Percentiles rank a stretch among this genome's conserved stretches.
phyloP scores from a whole-genome alignment of 2,797 vertebrate genomes.

The Passerculus sandwichensis region DNA sequence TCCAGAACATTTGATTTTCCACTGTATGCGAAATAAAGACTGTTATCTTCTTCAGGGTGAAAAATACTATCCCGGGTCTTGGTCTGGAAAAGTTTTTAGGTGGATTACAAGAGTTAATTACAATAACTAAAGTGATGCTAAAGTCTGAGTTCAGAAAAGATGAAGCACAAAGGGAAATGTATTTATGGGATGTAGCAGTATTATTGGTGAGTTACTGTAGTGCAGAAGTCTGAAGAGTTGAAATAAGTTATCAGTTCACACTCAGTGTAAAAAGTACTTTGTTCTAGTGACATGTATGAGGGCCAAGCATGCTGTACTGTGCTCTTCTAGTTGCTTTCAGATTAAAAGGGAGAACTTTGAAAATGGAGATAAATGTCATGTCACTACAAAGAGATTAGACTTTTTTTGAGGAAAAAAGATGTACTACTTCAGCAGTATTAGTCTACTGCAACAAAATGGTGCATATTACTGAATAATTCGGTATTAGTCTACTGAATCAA shows the following conservation, averaged over 20 bases:
- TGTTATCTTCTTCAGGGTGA: constrained; percentile 87
- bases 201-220: background rate
- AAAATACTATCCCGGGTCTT: constrained; percentile 82
- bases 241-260: background rate
- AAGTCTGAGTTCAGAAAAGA: background rate
- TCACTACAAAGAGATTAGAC: background rate
- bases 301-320: background rate
- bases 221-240: background rate
- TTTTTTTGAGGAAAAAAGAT: background rate
- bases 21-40: constrained; percentile 94
- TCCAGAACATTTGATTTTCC: constrained; percentile 89
- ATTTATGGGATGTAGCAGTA: background rate
- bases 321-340: background rate
- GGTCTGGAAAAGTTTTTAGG: constrained; percentile 43
- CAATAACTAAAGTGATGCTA: background rate
- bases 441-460: background rate
- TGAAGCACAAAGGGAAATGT: background rate
- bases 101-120: background rate
- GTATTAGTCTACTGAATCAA: background rate
- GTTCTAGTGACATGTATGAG: background rate
- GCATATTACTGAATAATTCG: background rate
- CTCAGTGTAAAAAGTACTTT: background rate
- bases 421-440: background rate
- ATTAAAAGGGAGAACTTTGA: background rate
- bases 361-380: background rate